A percentile compares a stretch with the other conserved stretches of the same genome.
phyloP scores from a whole-genome alignment of 1,140 invertebrate species.

The Popillia japonica region DNA sequence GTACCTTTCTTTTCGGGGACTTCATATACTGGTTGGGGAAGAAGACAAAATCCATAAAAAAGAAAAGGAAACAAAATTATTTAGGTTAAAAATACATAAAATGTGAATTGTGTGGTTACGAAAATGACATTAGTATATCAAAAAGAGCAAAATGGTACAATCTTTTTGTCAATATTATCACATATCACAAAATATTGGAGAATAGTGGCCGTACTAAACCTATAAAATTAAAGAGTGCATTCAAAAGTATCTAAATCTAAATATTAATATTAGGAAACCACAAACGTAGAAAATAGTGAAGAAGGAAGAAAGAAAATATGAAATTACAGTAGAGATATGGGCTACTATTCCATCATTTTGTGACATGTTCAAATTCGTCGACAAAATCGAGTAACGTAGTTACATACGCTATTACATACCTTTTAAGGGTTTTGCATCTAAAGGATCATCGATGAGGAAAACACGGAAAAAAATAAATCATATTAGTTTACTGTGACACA shows the following conservation, averaged over 20 bases:
- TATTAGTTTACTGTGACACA: conserved; percentile 9
- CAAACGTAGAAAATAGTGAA: neutral
- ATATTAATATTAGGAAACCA: neutral
- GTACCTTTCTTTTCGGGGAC: conserved; percentile 21
- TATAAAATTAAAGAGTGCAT: neutral
- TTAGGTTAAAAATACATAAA: neutral
- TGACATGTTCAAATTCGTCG: neutral
- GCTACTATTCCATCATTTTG: neutral
- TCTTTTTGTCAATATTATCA: neutral
- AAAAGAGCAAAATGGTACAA: neutral
- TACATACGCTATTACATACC: neutral
- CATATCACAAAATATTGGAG: conserved; percentile 24
- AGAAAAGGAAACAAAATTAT: conserved; percentile 18
- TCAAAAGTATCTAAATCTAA: neutral
- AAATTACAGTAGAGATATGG: neutral
- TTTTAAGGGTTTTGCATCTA: conserved; percentile 28
- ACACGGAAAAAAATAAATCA: conserved; percentile 30
- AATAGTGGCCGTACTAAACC: neutral
- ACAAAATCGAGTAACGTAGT: neutral
- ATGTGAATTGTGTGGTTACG: neutral
- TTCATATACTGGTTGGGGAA: conserved; percentile 31
- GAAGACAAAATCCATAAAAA: conserved; percentile 33
- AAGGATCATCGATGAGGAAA: conserved; percentile 15
- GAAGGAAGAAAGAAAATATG: neutral
- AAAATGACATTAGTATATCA: neutral